A percentile compares a stretch with the other conserved stretches of the same genome.
Evolutionary conservation across 2,797 vertebrate species (phyloP).

Genomic region (Zonotrichia albicollis): DNA sequence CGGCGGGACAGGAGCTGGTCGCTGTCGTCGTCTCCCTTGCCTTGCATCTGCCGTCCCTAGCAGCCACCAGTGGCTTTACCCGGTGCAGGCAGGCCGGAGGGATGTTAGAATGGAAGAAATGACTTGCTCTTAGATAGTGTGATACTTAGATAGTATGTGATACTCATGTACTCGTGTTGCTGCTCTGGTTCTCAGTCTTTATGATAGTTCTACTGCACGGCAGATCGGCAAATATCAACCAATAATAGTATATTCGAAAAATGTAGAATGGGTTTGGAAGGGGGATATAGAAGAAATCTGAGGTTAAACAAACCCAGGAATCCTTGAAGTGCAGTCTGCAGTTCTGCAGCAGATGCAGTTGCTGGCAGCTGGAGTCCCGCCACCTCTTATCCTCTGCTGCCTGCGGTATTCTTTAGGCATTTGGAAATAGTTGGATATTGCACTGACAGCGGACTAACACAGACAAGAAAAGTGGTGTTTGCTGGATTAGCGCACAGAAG

Average conservation of each 20-base stretch:
- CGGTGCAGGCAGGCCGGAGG: neutral
- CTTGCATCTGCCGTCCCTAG: accelerated
- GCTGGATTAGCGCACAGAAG: neutral
- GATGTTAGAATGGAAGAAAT: neutral
- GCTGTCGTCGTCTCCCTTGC: neutral
- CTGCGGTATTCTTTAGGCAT: neutral
- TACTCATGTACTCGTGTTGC: accelerated
- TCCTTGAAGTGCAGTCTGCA: neutral
- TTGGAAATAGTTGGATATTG: neutral
- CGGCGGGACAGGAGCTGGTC: accelerated
- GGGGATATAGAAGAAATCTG: neutral
- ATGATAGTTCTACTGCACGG: neutral
- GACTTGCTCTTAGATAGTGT: neutral
- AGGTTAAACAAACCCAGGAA: neutral
- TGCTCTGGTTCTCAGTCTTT: neutral
- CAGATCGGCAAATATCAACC: neutral
- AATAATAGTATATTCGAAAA: neutral
- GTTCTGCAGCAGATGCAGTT: neutral
- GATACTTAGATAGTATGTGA: no score
- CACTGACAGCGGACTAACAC: no score
- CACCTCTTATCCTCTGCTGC: neutral
- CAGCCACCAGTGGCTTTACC: neutral
- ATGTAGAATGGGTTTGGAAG: neutral
- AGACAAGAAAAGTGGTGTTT: neutral
- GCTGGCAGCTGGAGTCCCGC: neutral